Evolutionary conservation across 1,140 invertebrate species (phyloP), one percentile per base, ranked within the genome.

Genomic region (Bombus confusus): DNA sequence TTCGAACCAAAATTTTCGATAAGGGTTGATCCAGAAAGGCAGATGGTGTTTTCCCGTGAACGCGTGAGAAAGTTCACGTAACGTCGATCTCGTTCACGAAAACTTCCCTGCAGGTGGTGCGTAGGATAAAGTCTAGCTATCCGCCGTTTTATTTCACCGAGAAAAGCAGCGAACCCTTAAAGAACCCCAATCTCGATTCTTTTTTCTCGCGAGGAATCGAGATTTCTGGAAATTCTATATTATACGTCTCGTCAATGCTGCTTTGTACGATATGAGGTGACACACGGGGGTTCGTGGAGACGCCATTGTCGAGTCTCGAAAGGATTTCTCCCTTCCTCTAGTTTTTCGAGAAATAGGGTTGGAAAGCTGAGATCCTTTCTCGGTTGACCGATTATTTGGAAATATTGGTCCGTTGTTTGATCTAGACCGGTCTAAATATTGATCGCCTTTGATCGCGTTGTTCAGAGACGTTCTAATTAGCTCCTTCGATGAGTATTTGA

Each of bases 161-260:
- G 82, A 81, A 85, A 92, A 72, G 90, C 86, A 88, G 25, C 78
- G 88, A 91, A 88, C 90, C 91, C 72, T 87, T 88, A 87, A 90
- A 62, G 69, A 85, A 89, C 83, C 86, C 57, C 80, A 66, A 90
- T 91, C 84, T 90, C 62, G 80, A 87, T 85, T 68, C 72, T 78
- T 69, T 66, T 75, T 83, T 88, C 80, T 86, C 72, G 80, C 66
- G 57, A 64, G 52, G 79, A 92, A 87, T 91, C 87, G 91, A 88
- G 88, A 93, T 92, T 93, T 92, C 83, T 83, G 88, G 92, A 93
- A 93, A 92, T 90, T 91, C 90, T 89, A 90, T 88, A 86, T 92
- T 86, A 88, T 71, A 73, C 72, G 74, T 72, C 69, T 71, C 85
- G 83, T 79, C 86, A 84, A 86, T 84, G 75, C 47, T 25, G 83